Base-by-base conservation (phyloP, 2,797 vertebrate species). In the Fratercula arctica region DNA sequence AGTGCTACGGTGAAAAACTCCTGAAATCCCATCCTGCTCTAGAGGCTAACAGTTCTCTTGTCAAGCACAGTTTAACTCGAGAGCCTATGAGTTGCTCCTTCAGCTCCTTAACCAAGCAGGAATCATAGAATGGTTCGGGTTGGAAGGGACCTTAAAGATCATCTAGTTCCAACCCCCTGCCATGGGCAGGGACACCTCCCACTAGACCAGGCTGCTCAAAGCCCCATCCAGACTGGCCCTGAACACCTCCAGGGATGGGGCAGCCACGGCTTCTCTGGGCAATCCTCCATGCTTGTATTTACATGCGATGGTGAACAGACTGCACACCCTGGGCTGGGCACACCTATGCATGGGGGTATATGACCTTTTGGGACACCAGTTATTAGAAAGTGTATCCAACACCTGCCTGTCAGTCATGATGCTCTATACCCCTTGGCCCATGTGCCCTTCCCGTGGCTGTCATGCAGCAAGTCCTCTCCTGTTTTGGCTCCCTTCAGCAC, bases 311-410 rank as follows among this genome's bases (percentile, higher is more conserved):
- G 31, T n/a, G 61, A 81, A 28, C 11, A 37, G 31, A 45, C 19
- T 10, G 16, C 37, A 46, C 0, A 7, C 13, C 39, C 8, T 1
- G 16, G 10, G 10, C 1, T 73, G 60, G 31, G 15, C 25, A 90
- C 0, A 0, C 35, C 23, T 46, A 8, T 25, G 25, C 1, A 3
- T 3, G 29, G 33, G 5, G 29, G 6, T 54, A 33, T 28, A 29
- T 0, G 3, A 83, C 43, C 20, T 60, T 73, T 54, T 25, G 75
- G 61, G 43, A 66, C 1, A 5, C 16, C 9, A 0, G 0, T 72
- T 84, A 67, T 23, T 28, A 28, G 29, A 18, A 31, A 59, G 9
- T 16, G 61, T 19, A 54, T 3, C 10, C 28, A 79, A 59, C 23
- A 45, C 2, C 5, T 35, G 10, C n/a, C 79, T 67, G 33, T 35